These are phyloP conservation scores for Scyliorhinus canicula DNA, from an alignment of 2,797 vertebrate species.

Conservation along the genomic window DNA sequence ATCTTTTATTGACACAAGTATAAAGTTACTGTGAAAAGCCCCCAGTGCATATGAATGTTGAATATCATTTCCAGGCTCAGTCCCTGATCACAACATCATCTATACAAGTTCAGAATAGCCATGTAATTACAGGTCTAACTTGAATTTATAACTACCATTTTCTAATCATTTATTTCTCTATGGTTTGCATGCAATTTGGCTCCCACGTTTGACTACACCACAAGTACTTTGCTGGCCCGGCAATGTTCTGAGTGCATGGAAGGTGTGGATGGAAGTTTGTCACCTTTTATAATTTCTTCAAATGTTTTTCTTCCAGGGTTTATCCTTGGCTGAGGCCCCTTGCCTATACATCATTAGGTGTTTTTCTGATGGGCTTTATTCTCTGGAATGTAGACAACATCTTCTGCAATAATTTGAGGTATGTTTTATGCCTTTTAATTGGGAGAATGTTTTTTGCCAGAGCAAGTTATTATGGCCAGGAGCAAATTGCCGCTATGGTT, in stretches of 20 bases:
- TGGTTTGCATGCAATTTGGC: not conserved
- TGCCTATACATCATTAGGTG: slow-evolving; percentile 78
- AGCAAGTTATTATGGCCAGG: not conserved
- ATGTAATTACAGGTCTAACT: not conserved
- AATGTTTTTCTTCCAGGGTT: slow-evolving; percentile 64
- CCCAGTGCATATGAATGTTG: not conserved
- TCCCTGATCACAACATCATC: not conserved
- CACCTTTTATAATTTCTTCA: not conserved
- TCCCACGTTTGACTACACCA: not conserved
- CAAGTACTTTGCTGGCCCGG: not conserved
- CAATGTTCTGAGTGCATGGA: not conserved
- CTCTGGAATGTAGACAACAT: slow-evolving; percentile 97
- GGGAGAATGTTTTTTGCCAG: not conserved
- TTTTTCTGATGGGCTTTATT: slow-evolving; percentile 88
- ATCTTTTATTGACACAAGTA: no score
- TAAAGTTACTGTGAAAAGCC: no score
- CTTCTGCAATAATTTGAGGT: slow-evolving; percentile 86
- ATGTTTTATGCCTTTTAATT: slow-evolving; percentile 19
- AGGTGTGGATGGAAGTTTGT: not conserved
- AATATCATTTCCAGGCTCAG: not conserved
- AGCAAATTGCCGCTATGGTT: not conserved
- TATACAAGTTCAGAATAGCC: not conserved
- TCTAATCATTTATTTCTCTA: not conserved
- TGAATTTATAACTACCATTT: not conserved
- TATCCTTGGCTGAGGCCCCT: slow-evolving; percentile 87